phyloP scores from a whole-genome alignment of 2,797 vertebrate species.

The Coregonus ussuriensis region DNA sequence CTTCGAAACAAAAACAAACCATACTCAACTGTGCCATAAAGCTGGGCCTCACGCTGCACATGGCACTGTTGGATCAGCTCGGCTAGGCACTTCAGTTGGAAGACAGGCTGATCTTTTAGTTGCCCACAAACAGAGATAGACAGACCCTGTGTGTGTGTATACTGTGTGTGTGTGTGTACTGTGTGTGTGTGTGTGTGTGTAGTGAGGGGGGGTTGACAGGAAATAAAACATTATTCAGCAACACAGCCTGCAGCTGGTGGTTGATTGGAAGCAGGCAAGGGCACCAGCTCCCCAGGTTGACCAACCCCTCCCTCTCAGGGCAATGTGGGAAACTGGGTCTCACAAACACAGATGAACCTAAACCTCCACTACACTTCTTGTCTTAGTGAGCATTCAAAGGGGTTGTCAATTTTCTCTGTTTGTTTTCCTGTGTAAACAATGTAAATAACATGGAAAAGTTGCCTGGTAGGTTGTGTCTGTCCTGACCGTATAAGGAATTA shows the following conservation, averaged over 20 bases:
- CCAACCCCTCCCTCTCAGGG: constrained; percentile 44
- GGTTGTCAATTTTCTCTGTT: constrained; percentile 17
- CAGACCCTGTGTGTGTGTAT: neutral
- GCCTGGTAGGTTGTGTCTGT: constrained; percentile 15
- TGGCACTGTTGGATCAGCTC: constrained; percentile 38
- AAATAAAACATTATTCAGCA: constrained; percentile 74
- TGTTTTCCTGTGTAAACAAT: constrained; percentile 35
- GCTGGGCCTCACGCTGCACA: constrained; percentile 47
- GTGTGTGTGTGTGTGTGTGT: constrained; percentile 21
- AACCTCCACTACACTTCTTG: constrained; percentile 1
- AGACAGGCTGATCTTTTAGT: constrained; percentile 40
- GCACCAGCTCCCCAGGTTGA: constrained; percentile 65
- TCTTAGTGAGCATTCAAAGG: constrained; percentile 12
- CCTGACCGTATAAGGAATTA: constrained; percentile 26
- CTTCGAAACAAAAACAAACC: constrained; percentile 56
- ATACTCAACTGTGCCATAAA: constrained; percentile 50
- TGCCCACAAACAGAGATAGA: constrained; percentile 43
- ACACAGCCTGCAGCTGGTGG: constrained; percentile 70
- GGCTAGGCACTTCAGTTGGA: constrained; percentile 6
- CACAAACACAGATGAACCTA: constrained; percentile 7
- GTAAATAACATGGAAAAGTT: constrained; percentile 22
- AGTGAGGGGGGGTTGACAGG: constrained; percentile 36
- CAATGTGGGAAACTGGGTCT: constrained; percentile 56
- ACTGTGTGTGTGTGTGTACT: constrained; percentile 17
- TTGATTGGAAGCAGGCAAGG: constrained; percentile 77